Conservation (phyloP, 2,113 vertebrate species). For the Bothrops jararaca region DNA sequence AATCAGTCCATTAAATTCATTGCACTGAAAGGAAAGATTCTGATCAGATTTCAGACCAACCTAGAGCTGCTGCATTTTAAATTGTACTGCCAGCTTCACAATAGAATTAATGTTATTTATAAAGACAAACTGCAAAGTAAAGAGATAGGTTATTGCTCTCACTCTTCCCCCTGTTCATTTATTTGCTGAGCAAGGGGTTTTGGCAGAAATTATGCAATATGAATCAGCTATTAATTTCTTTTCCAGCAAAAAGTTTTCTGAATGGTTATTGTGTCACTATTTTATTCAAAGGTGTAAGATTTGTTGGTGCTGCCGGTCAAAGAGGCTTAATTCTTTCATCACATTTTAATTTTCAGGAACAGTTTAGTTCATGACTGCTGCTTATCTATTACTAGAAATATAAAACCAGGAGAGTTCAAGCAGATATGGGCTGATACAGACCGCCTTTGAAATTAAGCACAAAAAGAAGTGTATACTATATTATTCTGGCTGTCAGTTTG, state of each 20-base stretch:
- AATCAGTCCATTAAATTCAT: not conserved
- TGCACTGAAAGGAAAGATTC: not conserved
- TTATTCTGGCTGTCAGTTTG: not conserved
- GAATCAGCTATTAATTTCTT: slow-evolving; percentile 39
- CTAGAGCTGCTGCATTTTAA: slow-evolving; percentile 15
- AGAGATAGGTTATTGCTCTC: slow-evolving; percentile 11
- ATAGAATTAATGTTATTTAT: not conserved
- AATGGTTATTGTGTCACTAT: slow-evolving; percentile 41
- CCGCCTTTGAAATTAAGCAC: slow-evolving; percentile 37
- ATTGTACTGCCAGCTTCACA: slow-evolving; percentile 2
- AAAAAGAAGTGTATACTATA: slow-evolving; percentile 31
- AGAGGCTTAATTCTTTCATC: slow-evolving; percentile 65
- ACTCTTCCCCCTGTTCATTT: not conserved
- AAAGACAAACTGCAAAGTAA: slow-evolving; percentile 11
- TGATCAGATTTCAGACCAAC: slow-evolving; percentile 6
- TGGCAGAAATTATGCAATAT: slow-evolving; percentile 27
- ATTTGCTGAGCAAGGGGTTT: slow-evolving; percentile 10
- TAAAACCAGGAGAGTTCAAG: slow-evolving; percentile 61
- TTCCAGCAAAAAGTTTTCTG: slow-evolving; percentile 52
- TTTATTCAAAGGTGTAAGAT: slow-evolving; percentile 41
- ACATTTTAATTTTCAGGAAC: slow-evolving; percentile 56
- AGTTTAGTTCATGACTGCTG: slow-evolving; percentile 45
- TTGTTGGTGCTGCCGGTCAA: slow-evolving; percentile 54
- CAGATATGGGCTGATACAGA: slow-evolving; percentile 56
- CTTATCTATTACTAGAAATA: slow-evolving; percentile 61